Base-by-base conservation (phyloP, 1,140 invertebrate genomes). In the Rhizoglyphus robini region DNA sequence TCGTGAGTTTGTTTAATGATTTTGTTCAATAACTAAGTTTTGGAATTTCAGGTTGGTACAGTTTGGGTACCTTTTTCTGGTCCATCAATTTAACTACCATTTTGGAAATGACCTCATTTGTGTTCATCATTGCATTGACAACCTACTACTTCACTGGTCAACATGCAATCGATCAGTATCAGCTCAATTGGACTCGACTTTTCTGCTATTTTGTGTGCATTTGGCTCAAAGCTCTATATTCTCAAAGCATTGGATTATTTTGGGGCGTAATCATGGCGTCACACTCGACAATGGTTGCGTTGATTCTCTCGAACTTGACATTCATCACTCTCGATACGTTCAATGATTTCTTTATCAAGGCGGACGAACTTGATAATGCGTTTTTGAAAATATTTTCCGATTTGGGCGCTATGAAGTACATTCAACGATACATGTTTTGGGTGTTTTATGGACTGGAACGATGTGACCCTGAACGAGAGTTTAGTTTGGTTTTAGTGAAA, bases 361-460 rank as follows among this genome's bases (percentile, higher is more conserved):
- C 25, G 27, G 54, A 58, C n/a, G 15, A 58, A 29, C 15, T 58
- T 3, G 2, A 29, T 18, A 32, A 58, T 58, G 15, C 54, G 1
- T 3, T 23, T 18, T 1, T 58, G 11, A 32, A 29, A 32, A 3
- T 34, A 11, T 34, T 58, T n/a, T 13, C 54, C 5, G 25, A 58
- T 34, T 23, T 34, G 15, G n/a, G n/a, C 1, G 15, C 27, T 13
- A 18, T 58, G 15, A 58, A 18, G 1, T 58, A 58, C 15, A 30
- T 58, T 58, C 27, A 30, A 32, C n/a, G 29, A 23, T 30, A 30
- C 27, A 13, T 23, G 54, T 29, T 23, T 18, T 18, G 3, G 27
- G 31, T 58, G n/a, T 58, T 58, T 34, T 58, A 58, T 58, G 54
- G 15, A 18, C 25, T 58, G 27, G 54, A 58, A 18, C 54, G 54